Base-by-base conservation (phyloP, 2,888 invertebrate species). In the Acanthosepion lycidas region DNA sequence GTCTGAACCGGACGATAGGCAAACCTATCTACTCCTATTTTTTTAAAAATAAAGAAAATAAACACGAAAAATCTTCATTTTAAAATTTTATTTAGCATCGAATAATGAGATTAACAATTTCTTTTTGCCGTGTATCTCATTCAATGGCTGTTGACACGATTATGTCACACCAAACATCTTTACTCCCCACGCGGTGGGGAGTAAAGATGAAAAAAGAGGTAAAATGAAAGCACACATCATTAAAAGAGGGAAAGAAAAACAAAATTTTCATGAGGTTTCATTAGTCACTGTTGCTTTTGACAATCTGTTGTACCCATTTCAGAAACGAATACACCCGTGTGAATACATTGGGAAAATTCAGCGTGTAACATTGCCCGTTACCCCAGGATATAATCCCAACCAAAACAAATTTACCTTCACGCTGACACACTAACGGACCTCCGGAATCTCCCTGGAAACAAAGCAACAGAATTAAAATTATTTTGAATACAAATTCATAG, bases 391-490 rank as follows among this genome's bases (percentile, higher is more conserved):
- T 92, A 3, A 92, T 33, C 48, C 92, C 92, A 6, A 53, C 92
- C 48, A 92, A 53, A 53, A 23, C 28, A 28, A 92, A 92, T 92
- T n/a, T 49, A 92, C 92, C 92, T n/a, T 92, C 20, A 5, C 92
- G 92, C 4, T 49, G 92, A 92, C 92, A 92, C 49, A 92, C 92
- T 49, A 92, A 49, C 2, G 92, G 92, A n/a, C 92, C 92, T 28
- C 92, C 92, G 92, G 92, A 92, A 53, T 92, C 92, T 48, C 92
- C 92, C 92, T 92, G 48, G 18, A 9, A 92, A 92, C 12, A 92
- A 6, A 92, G 18, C 28, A 48, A 48, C 20, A 20, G 6, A 55
- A 20, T 20, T 20, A 26, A 20, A 59, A 59, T 23, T 59, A 59
- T 59, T 59, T 59, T 59, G 23, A 59, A 59, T 20, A 20, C 4